These are phyloP conservation scores for Arctocebus calabarensis DNA, from an alignment of 2,797 vertebrate genomes.

Conservation along the genomic window DNA sequence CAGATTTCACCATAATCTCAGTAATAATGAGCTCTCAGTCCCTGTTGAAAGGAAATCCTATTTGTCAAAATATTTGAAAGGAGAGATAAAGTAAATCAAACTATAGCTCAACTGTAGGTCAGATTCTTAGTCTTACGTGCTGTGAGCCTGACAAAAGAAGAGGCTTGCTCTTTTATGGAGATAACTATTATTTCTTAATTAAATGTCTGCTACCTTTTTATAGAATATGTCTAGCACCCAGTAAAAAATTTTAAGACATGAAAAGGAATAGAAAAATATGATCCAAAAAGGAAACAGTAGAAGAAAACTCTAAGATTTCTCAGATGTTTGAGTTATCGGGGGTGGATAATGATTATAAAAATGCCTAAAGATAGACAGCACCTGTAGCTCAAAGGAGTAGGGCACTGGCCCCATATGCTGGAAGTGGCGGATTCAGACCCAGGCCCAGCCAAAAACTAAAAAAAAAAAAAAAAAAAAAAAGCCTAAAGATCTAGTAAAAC, in stretches of 20 bases:
- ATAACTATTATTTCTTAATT: not conserved
- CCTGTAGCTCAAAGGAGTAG: too few relatives aligned
- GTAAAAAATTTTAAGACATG: not conserved
- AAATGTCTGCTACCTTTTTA: not conserved
- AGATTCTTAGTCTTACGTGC: not conserved
- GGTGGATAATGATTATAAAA: not conserved
- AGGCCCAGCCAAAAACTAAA: too few relatives aligned
- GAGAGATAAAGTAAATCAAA: not conserved
- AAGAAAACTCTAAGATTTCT: constrained; percentile 13
- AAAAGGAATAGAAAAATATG: not conserved
- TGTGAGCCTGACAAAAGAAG: not conserved
- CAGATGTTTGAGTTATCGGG: not conserved
- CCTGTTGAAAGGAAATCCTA: not conserved
- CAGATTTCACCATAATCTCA: not conserved
- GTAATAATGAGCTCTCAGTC: not conserved
- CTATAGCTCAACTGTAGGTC: not conserved
- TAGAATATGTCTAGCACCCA: not conserved
- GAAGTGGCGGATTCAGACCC: too few relatives aligned
- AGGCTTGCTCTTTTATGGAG: not conserved
- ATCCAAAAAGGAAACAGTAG: not conserved
- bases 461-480: too few relatives aligned
- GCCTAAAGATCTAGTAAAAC: not conserved
- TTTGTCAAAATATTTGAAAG: not conserved
- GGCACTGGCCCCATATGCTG: too few relatives aligned
- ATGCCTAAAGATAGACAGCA: not conserved